Conservation (phyloP, 2,888 invertebrate genomes). For the Drosophila phalerata region DNA sequence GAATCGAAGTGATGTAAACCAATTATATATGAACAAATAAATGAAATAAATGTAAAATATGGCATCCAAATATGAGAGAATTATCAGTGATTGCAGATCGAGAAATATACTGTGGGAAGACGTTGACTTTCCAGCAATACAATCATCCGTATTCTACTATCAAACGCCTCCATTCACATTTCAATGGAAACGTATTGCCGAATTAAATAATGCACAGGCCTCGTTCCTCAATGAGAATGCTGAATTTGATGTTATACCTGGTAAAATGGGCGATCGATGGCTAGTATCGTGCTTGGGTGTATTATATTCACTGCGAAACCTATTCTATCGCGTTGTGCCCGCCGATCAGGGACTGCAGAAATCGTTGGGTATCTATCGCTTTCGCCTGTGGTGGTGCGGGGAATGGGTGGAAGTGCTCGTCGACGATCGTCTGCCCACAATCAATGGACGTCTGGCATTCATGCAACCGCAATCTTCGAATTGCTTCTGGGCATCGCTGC, state of each 20-base stretch:
- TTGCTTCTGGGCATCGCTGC: conserved; percentile 94
- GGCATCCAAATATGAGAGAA: conserved; percentile 90
- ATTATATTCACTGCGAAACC: conserved; percentile 93
- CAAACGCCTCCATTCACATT: conserved; percentile 97
- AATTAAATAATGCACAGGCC: conserved; percentile 85
- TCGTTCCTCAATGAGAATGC: conserved; percentile 87
- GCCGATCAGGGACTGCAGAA: conserved; percentile 93
- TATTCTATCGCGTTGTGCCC: conserved; percentile 96
- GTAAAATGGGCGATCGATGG: conserved; percentile 97
- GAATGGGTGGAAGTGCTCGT: conserved; percentile 96
- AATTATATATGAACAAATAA: not conserved
- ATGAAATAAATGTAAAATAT: conserved; percentile 54
- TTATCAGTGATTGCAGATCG: conserved; percentile 92
- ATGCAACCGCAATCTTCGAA: conserved; percentile 92
- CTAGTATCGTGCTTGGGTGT: conserved; percentile 95
- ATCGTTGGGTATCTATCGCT: conserved; percentile 93
- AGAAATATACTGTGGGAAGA: conserved; percentile 95
- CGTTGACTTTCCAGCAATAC: conserved; percentile 95
- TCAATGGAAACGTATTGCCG: conserved; percentile 94
- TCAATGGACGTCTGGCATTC: conserved; percentile 94
- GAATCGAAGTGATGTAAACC: conserved; percentile 40
- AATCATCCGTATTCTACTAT: conserved; percentile 96
- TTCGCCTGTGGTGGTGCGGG: conserved; percentile 97
- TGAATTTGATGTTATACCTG: conserved; percentile 93
- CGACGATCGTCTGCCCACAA: conserved; percentile 95